Evolutionary conservation across 2,113 vertebrate species (phyloP), one percentile per base, ranked within the genome.

Genomic region (Misgurnus anguillicaudatus): DNA sequence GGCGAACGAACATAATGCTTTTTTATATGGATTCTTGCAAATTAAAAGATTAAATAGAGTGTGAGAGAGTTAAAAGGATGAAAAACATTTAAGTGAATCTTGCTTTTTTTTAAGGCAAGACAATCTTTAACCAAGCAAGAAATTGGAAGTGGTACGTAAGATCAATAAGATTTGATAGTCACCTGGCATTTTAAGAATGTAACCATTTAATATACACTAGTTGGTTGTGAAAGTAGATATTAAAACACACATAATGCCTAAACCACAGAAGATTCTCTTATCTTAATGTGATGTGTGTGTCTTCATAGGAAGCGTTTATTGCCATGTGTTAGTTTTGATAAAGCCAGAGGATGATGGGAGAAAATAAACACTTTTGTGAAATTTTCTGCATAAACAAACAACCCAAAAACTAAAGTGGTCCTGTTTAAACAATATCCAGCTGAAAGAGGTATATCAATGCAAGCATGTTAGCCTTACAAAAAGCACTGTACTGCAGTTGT

Each of bases 91-190:
- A 60, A 1, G 0, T 31, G 16, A 24, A 45, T 41, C n/a, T 72
- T 73, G 80, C 81, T 39, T 75, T 83, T 80, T 80, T 87, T 86
- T 87, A 80, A 82, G 83, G 83, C 61, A 63, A 85, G 9, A 38
- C 63, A 61, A 53, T 73, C 58, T 48, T 19, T 72, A 79, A 13
- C n/a, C 0, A 72, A 69, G 73, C 17, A 66, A 73, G 74, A 77
- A 38, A 82, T 83, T 71, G 4, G 4, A 60, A 63, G 36, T 67
- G 63, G 55, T 53, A 58, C 6, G 17, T 7, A 38, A 55, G 13
- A 70, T 53, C 21, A 36, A 71, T 16, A 9, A 0, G 13, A 21
- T 19, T 41, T 53, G 11, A 36, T 36, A 16, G 45, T 53, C 8
- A 70, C 1, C 8, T 4, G 9, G 51, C 68, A 24, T 60, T 9